phyloP scores from a whole-genome alignment of 2,888 invertebrate species.

The Plagodis pulveraria region DNA sequence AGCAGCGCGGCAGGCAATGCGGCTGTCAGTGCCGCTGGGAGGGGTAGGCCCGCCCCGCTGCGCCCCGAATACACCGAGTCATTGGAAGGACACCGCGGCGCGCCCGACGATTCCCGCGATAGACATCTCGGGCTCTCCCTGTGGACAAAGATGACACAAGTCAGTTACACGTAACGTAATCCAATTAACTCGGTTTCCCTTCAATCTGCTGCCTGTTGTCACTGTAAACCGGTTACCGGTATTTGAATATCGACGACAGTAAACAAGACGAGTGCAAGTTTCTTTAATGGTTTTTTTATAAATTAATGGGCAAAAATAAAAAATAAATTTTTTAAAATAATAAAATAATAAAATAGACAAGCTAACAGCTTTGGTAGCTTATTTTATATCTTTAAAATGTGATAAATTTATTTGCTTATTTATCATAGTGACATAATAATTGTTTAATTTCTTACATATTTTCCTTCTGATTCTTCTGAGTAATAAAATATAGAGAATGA shows the following conservation, averaged over 20 bases:
- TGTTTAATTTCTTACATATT: no score
- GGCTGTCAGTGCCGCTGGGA: constrained; percentile 86
- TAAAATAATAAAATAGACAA: constrained; percentile 42
- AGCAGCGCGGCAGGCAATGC: constrained; percentile 89
- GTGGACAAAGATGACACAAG: constrained; percentile 77
- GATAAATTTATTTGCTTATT: constrained; percentile 25
- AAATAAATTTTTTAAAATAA: no score
- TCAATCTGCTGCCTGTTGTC: constrained; percentile 28
- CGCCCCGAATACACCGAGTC: constrained; percentile 91
- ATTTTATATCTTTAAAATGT: constrained; percentile 31
- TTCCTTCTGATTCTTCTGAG: no score
- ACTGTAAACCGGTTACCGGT: constrained; percentile 51
- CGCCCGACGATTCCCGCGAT: constrained; percentile 91
- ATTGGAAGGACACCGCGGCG: constrained; percentile 90
- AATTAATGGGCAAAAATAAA: no score
- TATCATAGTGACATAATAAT: no score
- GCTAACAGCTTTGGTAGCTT: constrained; percentile 33
- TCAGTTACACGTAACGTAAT: constrained; percentile 49
- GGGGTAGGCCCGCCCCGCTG: constrained; percentile 77
- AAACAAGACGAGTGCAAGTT: constrained; percentile 51
- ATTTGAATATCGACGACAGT: constrained; percentile 55
- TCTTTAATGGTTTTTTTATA: constrained; percentile 47
- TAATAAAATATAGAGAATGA: no score
- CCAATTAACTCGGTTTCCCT: constrained; percentile 44
- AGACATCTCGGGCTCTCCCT: constrained; percentile 94